Base-by-base conservation (phyloP, 2,113 vertebrate species). In the Charina bottae region DNA sequence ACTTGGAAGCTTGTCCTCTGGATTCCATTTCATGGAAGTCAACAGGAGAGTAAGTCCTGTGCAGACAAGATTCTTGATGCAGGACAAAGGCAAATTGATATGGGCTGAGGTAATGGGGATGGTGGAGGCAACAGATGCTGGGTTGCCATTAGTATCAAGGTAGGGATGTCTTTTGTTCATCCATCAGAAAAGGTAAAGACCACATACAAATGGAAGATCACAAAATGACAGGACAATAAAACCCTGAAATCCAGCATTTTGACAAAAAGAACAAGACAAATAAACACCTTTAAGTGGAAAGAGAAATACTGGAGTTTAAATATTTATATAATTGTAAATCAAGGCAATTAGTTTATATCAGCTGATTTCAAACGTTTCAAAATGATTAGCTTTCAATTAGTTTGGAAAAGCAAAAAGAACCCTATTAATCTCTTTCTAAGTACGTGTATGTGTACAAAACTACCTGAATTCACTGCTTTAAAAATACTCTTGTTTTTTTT, bases 191-290 rank as follows among this genome's bases (percentile, higher is more conserved):
- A 46, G 24, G 15, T n/a, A 60, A 87, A 59, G 4, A 24, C 26
- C 26, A 28, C 24, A 60, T 49, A n/a, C 13, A 62, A 55, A 55
- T 62, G 46, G 60, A 91, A 91, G 12, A 37, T 91, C 24, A 55
- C 84, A 86, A 85, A 58, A 55, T 0, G 5, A 86, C 46, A 55
- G n/a, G 37, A 64, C 28, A 90, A 87, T 46, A 95, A 95, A 90
- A 94, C 37, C 8, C 11, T 42, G 54, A 93, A 93, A 87, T 94
- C 89, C 90, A 94, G 72, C 90, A 95, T 93, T 93, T 96, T 94
- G 91, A 85, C 95, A 96, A 94, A 72, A 90, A 83, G 90, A 93
- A 91, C 87, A 96, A 97, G 96, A 92, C 59, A 95, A 90, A 96
- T 88, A 64, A 92, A 89, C 93, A 95, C 95, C 94, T 96, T 94